Conservation (phyloP, 2,797 vertebrate species). For the Alcedo quadribrachys region DNA sequence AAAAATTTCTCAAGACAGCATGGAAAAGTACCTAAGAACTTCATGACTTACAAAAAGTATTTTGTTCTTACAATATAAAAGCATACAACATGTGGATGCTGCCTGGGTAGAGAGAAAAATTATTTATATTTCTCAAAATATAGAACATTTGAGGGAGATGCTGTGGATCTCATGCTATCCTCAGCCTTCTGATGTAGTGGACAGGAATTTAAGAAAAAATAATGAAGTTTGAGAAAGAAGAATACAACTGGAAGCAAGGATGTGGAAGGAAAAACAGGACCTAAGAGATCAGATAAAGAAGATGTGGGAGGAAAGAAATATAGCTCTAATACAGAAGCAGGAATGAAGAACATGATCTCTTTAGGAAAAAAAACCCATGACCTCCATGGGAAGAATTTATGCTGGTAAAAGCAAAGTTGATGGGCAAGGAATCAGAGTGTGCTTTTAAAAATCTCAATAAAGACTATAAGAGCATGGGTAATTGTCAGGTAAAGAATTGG, state of each 20-base stretch:
- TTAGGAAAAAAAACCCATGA: background rate
- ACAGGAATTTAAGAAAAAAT: background rate
- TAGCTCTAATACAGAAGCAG: background rate
- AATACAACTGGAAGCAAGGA: background rate
- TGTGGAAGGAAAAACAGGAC: background rate
- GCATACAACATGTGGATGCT: background rate
- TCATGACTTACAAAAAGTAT: background rate
- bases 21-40: background rate
- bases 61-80: background rate
- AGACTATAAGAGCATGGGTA: background rate
- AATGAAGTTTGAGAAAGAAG: background rate
- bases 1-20: background rate
- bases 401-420: background rate
- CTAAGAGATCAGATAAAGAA: background rate
- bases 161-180: background rate
- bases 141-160: background rate
- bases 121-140: background rate
- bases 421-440: background rate
- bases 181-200: background rate
- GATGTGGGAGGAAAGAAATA: background rate
- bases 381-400: background rate
- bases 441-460: background rate
- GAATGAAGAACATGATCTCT: background rate
- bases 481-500: background rate
- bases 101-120: background rate